Evolutionary conservation across 2,888 invertebrate species (phyloP), one percentile per base, ranked within the genome.

Genomic region (Slavum lentiscoides): DNA sequence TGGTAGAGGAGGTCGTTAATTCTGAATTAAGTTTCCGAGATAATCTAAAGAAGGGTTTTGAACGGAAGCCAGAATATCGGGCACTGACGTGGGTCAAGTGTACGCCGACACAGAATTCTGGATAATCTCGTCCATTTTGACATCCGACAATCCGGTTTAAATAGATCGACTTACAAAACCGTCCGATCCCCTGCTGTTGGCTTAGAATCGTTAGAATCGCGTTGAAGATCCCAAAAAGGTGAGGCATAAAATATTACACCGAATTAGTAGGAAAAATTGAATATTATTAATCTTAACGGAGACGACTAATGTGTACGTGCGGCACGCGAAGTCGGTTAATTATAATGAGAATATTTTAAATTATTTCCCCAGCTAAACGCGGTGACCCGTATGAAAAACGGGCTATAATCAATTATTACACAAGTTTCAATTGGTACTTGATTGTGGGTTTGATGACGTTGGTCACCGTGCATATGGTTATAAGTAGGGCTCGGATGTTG

Each of bases 31-130:
- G 77, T 70, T 77, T 77, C 70, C 39, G 39, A 55, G 70, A 53
- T 62, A 53, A 62, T 37, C 58, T 55, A 55, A 75, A 67, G 69
- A 77, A 69, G 67, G 77, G 39, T 70, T 77, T 77, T 70, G 77
- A 77, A 77, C 77, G 69, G 70, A 62, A 77, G 77, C 77, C 77
- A 77, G 70, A 77, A 62, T 77, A 77, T 77, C 77, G 77, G 53
- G 77, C 68, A 61, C 77, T 69, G 77, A 70, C 77, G 69, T 77
- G 77, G 77, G 77, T 77, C 77, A 64, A 77, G 70, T 77, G 39
- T 68, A 77, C 77, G 70, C 77, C 19, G 61, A 64, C 43, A 77
- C 37, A 17, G 4, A 62, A 61, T 61, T 68, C 59, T 21, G 59
- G 68, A 77, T 70, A 62, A 77, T 77, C 59, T 77, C 64, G 59